phyloP scores from a whole-genome alignment of 2,113 vertebrate species.

The Tonatia bakeri region DNA sequence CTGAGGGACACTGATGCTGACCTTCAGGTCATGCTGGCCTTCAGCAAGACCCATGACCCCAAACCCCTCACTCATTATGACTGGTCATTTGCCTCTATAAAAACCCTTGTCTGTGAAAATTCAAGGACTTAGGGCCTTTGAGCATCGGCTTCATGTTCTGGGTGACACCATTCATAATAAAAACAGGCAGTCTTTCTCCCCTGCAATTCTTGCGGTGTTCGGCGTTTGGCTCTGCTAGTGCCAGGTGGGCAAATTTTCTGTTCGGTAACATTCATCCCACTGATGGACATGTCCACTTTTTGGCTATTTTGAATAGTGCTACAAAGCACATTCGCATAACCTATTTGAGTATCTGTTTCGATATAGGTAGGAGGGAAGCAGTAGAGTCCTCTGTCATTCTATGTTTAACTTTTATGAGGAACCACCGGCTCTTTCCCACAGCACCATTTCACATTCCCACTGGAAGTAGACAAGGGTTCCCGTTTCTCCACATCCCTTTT shows the following conservation, averaged over 20 bases:
- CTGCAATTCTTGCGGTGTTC: not conserved
- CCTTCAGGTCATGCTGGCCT: no score
- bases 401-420: not conserved
- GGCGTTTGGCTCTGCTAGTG: not conserved
- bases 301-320: not conserved
- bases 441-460: not conserved
- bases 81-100: not conserved
- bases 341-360: not conserved
- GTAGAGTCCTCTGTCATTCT: not conserved
- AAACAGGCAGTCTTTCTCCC: not conserved
- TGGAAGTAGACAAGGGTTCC: not conserved
- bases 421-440: not conserved
- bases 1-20: not conserved
- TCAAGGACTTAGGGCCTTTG: not conserved
- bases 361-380: not conserved
- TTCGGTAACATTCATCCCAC: not conserved
- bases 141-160: not conserved
- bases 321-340: no score
- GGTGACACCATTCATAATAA: not conserved
- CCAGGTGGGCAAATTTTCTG: not conserved
- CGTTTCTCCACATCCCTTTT: not conserved
- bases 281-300: not conserved
- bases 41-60: not conserved
- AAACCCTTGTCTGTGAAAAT: not conserved
- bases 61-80: not conserved